These are phyloP conservation scores for Drosophila bunnanda DNA, from an alignment of 2,888 invertebrate species.

Conservation along the genomic window DNA sequence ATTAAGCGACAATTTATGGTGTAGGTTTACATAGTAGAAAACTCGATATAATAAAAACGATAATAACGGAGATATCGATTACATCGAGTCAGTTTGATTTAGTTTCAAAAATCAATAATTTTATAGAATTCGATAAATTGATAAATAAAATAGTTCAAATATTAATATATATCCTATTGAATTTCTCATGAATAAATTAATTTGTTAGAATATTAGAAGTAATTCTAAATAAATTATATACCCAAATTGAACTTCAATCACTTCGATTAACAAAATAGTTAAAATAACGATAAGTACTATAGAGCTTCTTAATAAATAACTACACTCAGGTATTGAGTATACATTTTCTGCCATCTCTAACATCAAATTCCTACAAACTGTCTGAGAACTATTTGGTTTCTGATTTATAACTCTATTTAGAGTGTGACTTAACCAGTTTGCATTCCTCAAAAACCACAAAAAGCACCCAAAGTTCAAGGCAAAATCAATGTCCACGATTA, in stretches of 20 bases:
- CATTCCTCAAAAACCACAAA: not conserved
- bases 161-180: no score
- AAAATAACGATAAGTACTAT: not conserved
- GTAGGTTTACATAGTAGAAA: not conserved
- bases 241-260: no score
- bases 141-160: no score
- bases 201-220: no score
- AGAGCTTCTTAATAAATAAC: not conserved
- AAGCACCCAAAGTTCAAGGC: constrained; percentile 39
- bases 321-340: not conserved
- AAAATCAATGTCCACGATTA: constrained; percentile 25
- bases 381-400: constrained; percentile 19
- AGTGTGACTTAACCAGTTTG: constrained; percentile 20
- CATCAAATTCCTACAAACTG: no score
- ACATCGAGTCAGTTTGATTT: no score
- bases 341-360: not conserved
- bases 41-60: not conserved
- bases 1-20: not conserved
- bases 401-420: constrained; percentile 24
- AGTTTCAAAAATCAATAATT: no score
- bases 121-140: no score
- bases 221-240: no score
- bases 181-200: no score
- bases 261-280: no score
- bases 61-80: no score